phyloP scores from a whole-genome alignment of 1,140 invertebrate species.

The Zaprionus capensis region DNA sequence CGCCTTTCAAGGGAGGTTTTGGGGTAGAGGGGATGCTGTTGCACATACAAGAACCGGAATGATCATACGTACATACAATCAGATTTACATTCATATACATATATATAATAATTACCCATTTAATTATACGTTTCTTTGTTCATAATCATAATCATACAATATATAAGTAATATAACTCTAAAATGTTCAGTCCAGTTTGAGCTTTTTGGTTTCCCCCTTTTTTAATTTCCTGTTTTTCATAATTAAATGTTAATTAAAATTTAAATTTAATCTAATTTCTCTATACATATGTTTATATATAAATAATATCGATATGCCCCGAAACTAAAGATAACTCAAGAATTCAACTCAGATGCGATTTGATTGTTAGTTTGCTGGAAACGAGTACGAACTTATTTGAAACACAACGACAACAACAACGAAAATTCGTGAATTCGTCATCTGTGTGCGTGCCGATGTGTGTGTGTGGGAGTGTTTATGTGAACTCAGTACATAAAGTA shows the following conservation, averaged over 20 bases:
- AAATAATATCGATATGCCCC: slow-evolving; percentile 62
- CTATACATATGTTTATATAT: slow-evolving; percentile 50
- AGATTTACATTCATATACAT: slow-evolving; percentile 42
- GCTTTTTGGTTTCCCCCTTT: slow-evolving; percentile 71
- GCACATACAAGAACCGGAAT: slow-evolving; percentile 44
- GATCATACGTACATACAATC: slow-evolving; percentile 58
- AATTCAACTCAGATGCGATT: slow-evolving; percentile 33
- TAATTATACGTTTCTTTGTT: slow-evolving; percentile 52
- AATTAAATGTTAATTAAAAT: slow-evolving; percentile 59
- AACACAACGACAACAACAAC: slow-evolving; percentile 37
- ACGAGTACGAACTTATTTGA: slow-evolving; percentile 23
- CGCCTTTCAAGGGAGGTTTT: slow-evolving; percentile 23
- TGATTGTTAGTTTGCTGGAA: slow-evolving; percentile 41
- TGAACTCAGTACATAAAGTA: slow-evolving; percentile 50
- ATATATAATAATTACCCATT: slow-evolving; percentile 63
- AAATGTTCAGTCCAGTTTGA: slow-evolving; percentile 84
- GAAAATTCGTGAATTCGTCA: slow-evolving; percentile 35
- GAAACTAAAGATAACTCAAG: slow-evolving; percentile 17
- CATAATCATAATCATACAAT: slow-evolving; percentile 45
- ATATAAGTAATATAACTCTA: slow-evolving; percentile 77
- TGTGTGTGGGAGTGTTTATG: slow-evolving; percentile 7
- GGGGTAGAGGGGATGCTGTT: slow-evolving; percentile 21
- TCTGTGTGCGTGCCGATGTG: background rate
- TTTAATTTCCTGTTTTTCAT: slow-evolving; percentile 49
- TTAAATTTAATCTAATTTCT: slow-evolving; percentile 71